Evolutionary conservation across 2,888 invertebrate genomes (phyloP).

Genomic region (Graphium colonna): DNA sequence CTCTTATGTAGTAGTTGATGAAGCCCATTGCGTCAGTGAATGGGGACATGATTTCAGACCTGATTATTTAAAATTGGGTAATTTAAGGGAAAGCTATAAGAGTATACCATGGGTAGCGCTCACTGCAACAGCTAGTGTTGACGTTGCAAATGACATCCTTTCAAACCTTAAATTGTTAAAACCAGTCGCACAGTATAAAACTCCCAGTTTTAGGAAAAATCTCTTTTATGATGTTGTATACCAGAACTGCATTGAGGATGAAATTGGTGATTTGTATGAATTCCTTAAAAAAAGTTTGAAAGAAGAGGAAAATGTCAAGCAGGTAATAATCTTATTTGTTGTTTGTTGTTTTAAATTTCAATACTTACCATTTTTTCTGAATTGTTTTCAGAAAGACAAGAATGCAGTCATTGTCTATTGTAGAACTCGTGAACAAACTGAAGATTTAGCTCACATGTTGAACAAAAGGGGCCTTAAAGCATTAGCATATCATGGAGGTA

Average conservation of each 20-base stretch:
- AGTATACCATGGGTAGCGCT: slow-evolving; percentile 93
- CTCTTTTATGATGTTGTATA: slow-evolving; percentile 96
- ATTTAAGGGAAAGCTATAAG: slow-evolving; percentile 75
- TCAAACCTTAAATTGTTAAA: slow-evolving; percentile 84
- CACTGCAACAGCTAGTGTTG: slow-evolving; percentile 93
- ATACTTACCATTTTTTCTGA: no score
- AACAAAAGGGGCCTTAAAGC: slow-evolving; percentile 86
- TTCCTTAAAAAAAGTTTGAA: slow-evolving; percentile 86
- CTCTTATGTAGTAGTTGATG: slow-evolving; percentile 96
- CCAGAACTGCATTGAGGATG: slow-evolving; percentile 90
- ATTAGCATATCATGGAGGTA: slow-evolving; percentile 94
- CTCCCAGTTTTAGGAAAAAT: slow-evolving; percentile 94
- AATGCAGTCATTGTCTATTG: slow-evolving; percentile 96
- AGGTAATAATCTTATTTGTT: slow-evolving; percentile 55
- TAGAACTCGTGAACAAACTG: slow-evolving; percentile 94
- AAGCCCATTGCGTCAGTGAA: slow-evolving; percentile 98
- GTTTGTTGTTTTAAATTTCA: no score
- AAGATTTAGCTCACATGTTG: slow-evolving; percentile 88
- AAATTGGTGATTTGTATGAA: slow-evolving; percentile 87
- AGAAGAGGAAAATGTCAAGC: slow-evolving; percentile 72
- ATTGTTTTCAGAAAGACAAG: slow-evolving; percentile 72
- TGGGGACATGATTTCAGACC: slow-evolving; percentile 99
- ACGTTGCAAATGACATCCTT: slow-evolving; percentile 92
- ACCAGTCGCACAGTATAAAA: slow-evolving; percentile 87
- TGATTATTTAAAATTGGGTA: slow-evolving; percentile 94